These are phyloP conservation scores for Heliconius nattereri DNA, from an alignment of 1,140 invertebrate genomes.

Conservation along the genomic window DNA sequence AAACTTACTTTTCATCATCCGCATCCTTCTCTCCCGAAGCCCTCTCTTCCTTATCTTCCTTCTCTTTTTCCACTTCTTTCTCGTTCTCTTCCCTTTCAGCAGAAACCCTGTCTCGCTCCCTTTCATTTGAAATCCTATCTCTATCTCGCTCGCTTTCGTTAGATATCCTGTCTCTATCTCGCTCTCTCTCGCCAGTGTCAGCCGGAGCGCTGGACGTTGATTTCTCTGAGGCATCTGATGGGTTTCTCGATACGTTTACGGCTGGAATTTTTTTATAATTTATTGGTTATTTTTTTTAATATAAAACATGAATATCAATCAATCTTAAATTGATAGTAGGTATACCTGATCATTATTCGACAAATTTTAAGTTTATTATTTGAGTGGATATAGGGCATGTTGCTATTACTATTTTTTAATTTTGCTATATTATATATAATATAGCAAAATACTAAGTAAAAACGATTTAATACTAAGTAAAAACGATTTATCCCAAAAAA, in stretches of 20 bases:
- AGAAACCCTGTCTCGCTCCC: conserved; percentile 29
- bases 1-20: neutral
- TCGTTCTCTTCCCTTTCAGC: conserved; percentile 45
- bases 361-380: no score
- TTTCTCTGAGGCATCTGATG: conserved; percentile 70
- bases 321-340: no score
- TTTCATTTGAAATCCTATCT: conserved; percentile 35
- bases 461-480: neutral
- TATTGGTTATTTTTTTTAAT: no score
- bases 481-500: neutral
- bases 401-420: no score
- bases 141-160: conserved; percentile 43
- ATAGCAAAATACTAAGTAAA: no score
- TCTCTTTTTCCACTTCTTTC: conserved; percentile 36
- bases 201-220: conserved; percentile 49
- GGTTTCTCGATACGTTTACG: conserved; percentile 67
- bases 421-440: no score
- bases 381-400: no score
- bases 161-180: neutral
- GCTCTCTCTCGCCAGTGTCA: conserved; percentile 31
- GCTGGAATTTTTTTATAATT: conserved; percentile 38
- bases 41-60: neutral
- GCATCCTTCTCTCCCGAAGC: neutral
- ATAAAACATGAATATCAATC: no score
- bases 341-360: no score